phyloP scores from a whole-genome alignment of 1,140 invertebrate genomes.

The Scaptomyza graminum region DNA sequence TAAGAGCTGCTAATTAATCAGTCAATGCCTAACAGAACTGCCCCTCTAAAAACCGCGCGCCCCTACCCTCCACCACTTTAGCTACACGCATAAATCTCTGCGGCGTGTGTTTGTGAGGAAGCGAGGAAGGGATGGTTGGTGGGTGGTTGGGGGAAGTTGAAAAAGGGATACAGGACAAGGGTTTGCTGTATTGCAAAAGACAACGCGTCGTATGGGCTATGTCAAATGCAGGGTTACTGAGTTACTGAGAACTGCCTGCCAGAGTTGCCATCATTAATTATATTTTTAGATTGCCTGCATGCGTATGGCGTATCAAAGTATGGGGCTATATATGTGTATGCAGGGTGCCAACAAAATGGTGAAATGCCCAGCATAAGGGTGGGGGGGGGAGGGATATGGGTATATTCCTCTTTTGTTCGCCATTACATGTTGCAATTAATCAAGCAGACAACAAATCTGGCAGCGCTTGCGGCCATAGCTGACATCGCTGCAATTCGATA shows the following conservation, averaged over 20 bases:
- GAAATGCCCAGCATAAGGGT: too few relatives aligned
- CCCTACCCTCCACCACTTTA: neutral
- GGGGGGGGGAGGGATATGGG: neutral
- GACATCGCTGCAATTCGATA: slow-evolving; percentile 48
- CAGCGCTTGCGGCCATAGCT: slow-evolving; percentile 31
- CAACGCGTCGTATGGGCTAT: slow-evolving; percentile 76
- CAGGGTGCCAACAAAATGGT: slow-evolving; percentile 51
- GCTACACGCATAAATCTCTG: slow-evolving; percentile 64
- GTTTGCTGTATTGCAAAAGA: slow-evolving; percentile 11
- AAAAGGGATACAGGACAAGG: too few relatives aligned
- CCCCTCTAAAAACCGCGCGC: neutral
- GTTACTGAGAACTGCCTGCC: slow-evolving; percentile 48
- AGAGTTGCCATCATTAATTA: slow-evolving; percentile 69
- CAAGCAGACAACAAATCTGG: slow-evolving; percentile 75
- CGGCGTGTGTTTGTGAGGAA: neutral
- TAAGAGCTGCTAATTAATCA: slow-evolving; percentile 77
- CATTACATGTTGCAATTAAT: slow-evolving; percentile 64
- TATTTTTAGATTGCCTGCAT: slow-evolving; percentile 70
- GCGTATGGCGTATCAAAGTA: neutral
- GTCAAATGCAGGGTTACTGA: slow-evolving; percentile 65
- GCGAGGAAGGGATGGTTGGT: neutral
- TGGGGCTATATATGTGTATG: neutral
- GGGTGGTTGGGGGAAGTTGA: too few relatives aligned
- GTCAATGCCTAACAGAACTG: slow-evolving; percentile 28
- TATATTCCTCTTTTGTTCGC: neutral